Base-by-base conservation (phyloP, 2,113 vertebrate species). In the Plotosus lineatus region DNA sequence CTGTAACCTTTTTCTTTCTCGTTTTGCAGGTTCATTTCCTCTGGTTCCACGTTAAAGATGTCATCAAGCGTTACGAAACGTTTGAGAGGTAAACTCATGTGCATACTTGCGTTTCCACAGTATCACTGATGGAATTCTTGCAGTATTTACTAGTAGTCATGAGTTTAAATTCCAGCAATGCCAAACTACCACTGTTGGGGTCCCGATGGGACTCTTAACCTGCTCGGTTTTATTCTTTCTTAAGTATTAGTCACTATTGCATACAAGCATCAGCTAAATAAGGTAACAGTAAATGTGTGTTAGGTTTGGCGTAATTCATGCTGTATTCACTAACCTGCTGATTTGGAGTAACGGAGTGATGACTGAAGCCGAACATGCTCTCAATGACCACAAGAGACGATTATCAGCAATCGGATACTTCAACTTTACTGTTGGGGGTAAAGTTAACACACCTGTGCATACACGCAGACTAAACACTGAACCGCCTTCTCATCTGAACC, bases 251-350 rank as follows among this genome's bases (percentile, higher is more conserved):
- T 38, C 8, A 2, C 10, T 3, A 8, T 14, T 42, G 65, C 21
- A 65, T 40, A 5, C 61, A 65, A 65, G 19, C 33, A 11, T 65
- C 19, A 38, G 33, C 61, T 21, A 33, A 33, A 50, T 33, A 9
- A 72, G 19, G 11, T 77, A 55, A 84, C 74, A 56, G 60, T 74
- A 38, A 78, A n/a, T 81, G 72, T 84, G 17, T 82, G 33, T 83
- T 48, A 99, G 98, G 84, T 99, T 99, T 79, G 98, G 98, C 9
- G 95, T 99, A 79, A 98, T 99, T 87, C 98, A 99, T 66, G 97
- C 98, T 0, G 97, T 99, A 81, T 97, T 98, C 87, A 99, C 98
- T 71, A 99, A 99, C 90, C 91, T 99, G 48, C 93, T 99, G 14
- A 88, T 99, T 81, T 99, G 98, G 98, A 94, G 95, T 90, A 97